Base-by-base conservation (phyloP, 2,888 invertebrate genomes). In the Erebia palarica region DNA sequence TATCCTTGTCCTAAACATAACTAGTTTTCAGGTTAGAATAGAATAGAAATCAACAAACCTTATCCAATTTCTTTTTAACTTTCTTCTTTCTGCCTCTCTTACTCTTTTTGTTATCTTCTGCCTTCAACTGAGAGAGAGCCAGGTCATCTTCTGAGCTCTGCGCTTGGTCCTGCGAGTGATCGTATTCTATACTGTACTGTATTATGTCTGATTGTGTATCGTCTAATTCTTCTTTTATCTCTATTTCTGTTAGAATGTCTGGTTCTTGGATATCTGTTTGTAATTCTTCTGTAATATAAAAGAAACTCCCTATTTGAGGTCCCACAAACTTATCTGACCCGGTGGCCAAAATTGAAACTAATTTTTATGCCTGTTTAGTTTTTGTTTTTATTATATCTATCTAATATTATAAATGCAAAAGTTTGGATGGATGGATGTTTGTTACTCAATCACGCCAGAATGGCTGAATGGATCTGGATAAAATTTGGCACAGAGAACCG, bases 101-200 rank as follows among this genome's bases (percentile, higher is more conserved):
- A 3, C 66, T 78, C 58, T 76, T 81, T 70, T 79, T 82, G 27
- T 76, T 81, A 47, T 84, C 86, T 51, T 81, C 84, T 42, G 79
- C 82, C 72, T 88, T 89, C 0, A 92, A 71, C 59, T 84, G 79
- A 0, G 91, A 90, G 1, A 92, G 82, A 44, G 85, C 82, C 0
- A 90, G 71, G 42, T 92, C 91, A 16, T 92, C 92, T 1, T 91
- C 91, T 0, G 90, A 89, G 0, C 85, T 82, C 0, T 79, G 65
- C 18, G 13, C 11, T 14, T n/a, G n/a, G 8, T 66, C 57, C 16
- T 58, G 57, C 3, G 66, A 58, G 44, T n/a, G 4, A 8, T 66
- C 66, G 5, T 36, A 36, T 36, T 58, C 66, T 13, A 66, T 3
- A 21, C 18, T n/a, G 57, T 58, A 66, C 9, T 57, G 66, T 1